Evolutionary conservation across 1,140 invertebrate genomes (phyloP), one percentile per base, ranked within the genome.

Genomic region (Epicauta chinensis): DNA sequence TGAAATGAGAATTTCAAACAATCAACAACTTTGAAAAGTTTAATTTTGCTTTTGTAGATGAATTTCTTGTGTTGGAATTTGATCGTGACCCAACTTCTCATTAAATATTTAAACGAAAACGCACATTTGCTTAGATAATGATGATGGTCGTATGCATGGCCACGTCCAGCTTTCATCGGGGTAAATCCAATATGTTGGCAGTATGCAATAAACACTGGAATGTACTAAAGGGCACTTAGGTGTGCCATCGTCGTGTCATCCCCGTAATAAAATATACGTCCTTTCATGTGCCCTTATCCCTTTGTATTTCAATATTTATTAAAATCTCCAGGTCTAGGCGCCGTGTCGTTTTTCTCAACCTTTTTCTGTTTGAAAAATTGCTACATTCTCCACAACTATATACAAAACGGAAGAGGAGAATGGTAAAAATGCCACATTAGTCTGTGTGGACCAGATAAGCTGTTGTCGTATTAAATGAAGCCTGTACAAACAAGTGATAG

Each of bases 201-300:
- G 52, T 45, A 54, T 54, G 45, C 52, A 54, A 41, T 54, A 50
- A 54, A 50, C 52, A 35, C 46, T 13, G 37, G 46, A 50, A 39
- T 38, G 34, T 39, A 45, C 42, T 35, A 52, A 43, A 52, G 39
- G 35, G 41, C 50, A 37, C 45, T 47, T 47, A 36, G 45, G 45
- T 46, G 43, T 35, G 32, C 30, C 37, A 37, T 37, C 45, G 45
- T 35, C 14, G 23, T 47, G 23, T 23, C 23, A 23, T 23, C 23
- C 23, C 37, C 37, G 45, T 35, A 42, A 44, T 51, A 51, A 51
- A 51, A 51, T 43, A 47, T 37, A 13, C 16, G 16, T 34, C 38
- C 23, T 43, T 30, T 43, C 41, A 12, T 9, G 15, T 2, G 34
- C 45, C 45, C 13, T 23, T n/a, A n/a, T n/a, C n/a, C n/a, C n/a